Evolutionary conservation across 2,888 invertebrate species (phyloP), one percentile per base, ranked within the genome.

Genomic region (Ptychoptera albimana): DNA sequence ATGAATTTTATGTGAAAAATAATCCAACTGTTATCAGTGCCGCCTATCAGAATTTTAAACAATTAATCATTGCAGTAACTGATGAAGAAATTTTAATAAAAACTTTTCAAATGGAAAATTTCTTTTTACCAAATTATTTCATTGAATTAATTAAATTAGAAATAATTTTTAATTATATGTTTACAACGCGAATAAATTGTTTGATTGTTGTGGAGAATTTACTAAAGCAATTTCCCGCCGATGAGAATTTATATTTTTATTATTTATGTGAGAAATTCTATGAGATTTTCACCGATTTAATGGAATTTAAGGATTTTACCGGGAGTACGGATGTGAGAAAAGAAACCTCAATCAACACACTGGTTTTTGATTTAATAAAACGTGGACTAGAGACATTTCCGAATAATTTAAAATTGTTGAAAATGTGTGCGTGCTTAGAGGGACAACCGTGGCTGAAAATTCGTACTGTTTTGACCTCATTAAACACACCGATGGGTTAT

Each of bases 371-470:
- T 23, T 61, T 63, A 14, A 51, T 71, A 30, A 53, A 55, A 36
- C 54, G 57, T 29, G 68, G 68, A 0, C 55, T 74, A 2, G 53
- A 57, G 8, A 63, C 63, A 30, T 77, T 69, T 57, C 75, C 77
- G 1, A 70, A 74, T 47, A 79, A 79, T 59, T 60, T 75, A 42
- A 68, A 66, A 46, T 55, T 78, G 8, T 57, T 77, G 23, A 67
- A 73, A 31, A 63, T 60, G 50, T 64, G 57, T 54, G 61, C 65
- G 32, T 64, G 57, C 42, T 56, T 64, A 3, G 53, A 60, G 23
- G 64, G 63, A 0, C 55, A 66, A 43, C 69, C 71, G 1, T 73
- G 70, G 64, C 74, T 74, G 68, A 71, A 70, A 55, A 54, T 73
- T 34, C 69, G 70, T 32, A 60, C 56, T 16, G 52, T 70, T 31